Evolutionary conservation across 2,888 invertebrate genomes (phyloP), one percentile per base, ranked within the genome.

Genomic region (Dolichomitus sp.): DNA sequence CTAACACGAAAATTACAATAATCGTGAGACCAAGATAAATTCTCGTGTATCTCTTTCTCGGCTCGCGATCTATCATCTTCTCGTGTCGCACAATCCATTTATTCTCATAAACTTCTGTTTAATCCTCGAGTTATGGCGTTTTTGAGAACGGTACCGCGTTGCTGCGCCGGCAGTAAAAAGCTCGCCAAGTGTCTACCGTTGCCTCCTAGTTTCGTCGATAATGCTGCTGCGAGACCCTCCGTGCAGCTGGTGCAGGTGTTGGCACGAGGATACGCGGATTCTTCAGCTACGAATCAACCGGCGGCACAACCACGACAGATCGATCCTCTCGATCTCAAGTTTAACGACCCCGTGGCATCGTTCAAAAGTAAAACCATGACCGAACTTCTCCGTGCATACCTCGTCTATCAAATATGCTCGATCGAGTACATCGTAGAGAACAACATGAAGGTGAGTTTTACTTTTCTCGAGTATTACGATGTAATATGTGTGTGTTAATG

Each of bases 331-430:
- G 98, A 98, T 94, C 95, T 97, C 85, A 95, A 95, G 87, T 99
- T 99, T 94, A 96, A 96, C 94, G 97, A 98, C 95, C 97, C 98
- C 33, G 95, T 96, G 90, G 98, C 98, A 88, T 97, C 99, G 33
- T 99, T 98, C 95, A 98, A 98, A 94, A 98, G 98, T 94, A 99
- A 99, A 95, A 98, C 98, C 89, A 99, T 97, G 87, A 96, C 96
- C 94, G 99, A 99, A 94, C 95, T 99, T 88, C 92, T 98, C 70
- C 95, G 99, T 87, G 99, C 98, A 52, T 97, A 98, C 93, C 90
- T 98, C 91, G 99, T 99, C 88, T 99, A 99, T 94, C 96, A 97
- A 93, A 95, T 99, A 93, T 99, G 99, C 94, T 97, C 98, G 78
- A 95, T 97, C 92, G 96, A 97, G 91, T 97, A 96, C 93, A 94